Conservation (phyloP, 2,113 vertebrate species). For the Anser brachyrhynchus region DNA sequence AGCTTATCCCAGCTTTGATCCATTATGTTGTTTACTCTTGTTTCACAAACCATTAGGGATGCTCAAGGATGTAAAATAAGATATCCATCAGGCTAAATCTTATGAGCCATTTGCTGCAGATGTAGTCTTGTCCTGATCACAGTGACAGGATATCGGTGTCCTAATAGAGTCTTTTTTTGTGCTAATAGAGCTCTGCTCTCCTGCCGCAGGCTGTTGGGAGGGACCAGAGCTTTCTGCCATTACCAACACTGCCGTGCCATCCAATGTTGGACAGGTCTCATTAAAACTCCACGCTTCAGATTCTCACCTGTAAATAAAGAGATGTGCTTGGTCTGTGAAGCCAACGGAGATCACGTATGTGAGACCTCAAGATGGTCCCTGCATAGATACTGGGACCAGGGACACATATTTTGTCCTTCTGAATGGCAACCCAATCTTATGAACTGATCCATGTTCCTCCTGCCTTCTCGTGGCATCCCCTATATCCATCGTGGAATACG, state of each 20-base stretch:
- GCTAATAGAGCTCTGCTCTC: background rate
- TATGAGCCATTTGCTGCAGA: background rate
- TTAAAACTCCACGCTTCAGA: background rate
- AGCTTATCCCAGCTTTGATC: slow-evolving; percentile 10
- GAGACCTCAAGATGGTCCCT: background rate
- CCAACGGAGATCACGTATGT: fast-evolving
- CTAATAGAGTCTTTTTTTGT: background rate
- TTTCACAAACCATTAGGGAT: slow-evolving; percentile 41
- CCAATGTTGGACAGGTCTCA: background rate
- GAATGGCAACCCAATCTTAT: background rate
- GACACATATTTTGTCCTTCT: background rate
- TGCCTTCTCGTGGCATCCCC: background rate
- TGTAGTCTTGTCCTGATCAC: fast-evolving
- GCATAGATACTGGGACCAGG: background rate
- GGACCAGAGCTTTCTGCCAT: fast-evolving
- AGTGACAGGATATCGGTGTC: background rate
- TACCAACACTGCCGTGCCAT: fast-evolving
- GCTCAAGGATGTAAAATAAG: background rate
- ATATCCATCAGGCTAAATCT: slow-evolving; percentile 12
- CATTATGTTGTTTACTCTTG: slow-evolving; percentile 35
- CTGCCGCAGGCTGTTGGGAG: background rate
- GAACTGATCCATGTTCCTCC: background rate
- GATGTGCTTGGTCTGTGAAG: background rate
- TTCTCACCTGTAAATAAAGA: background rate
- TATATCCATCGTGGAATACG: fast-evolving